Percentiles rank a stretch among this genome's conserved stretches.
These are phyloP conservation scores for Margaritifera margaritifera DNA, from an alignment of 2,888 invertebrate species.

Conservation along the genomic window DNA sequence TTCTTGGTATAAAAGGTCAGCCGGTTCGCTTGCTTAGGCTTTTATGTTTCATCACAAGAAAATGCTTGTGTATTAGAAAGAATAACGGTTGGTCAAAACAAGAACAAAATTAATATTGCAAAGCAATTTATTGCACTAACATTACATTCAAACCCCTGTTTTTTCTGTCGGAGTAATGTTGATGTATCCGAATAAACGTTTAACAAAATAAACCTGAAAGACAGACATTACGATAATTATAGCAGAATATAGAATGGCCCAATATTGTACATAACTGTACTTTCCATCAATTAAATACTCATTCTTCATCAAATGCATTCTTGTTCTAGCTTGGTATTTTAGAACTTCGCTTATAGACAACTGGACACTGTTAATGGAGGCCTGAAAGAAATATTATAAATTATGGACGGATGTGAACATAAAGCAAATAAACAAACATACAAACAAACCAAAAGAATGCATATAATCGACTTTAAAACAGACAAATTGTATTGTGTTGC, in stretches of 20 bases:
- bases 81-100: no score
- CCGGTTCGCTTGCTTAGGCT: no score
- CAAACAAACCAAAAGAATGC: no score
- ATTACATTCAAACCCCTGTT: conserved; percentile 44
- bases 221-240: conserved; percentile 86
- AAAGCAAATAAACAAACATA: no score
- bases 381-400: conserved; percentile 34
- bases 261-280: conserved; percentile 80
- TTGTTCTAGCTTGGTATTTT: conserved; percentile 44
- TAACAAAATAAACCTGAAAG: conserved; percentile 89
- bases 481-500: no score
- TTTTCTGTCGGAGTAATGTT: conserved; percentile 52
- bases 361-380: conserved; percentile 47
- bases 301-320: conserved; percentile 55
- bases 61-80: no score
- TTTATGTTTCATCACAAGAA: no score
- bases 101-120: neutral
- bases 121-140: neutral
- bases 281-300: conserved; percentile 55
- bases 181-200: conserved; percentile 89
- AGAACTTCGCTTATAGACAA: conserved; percentile 41
- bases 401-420: no score
- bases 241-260: conserved; percentile 90
- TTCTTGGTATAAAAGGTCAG: no score
- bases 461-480: no score